phyloP scores from a whole-genome alignment of 1,140 invertebrate species.

The Lordiphosa collinella region DNA sequence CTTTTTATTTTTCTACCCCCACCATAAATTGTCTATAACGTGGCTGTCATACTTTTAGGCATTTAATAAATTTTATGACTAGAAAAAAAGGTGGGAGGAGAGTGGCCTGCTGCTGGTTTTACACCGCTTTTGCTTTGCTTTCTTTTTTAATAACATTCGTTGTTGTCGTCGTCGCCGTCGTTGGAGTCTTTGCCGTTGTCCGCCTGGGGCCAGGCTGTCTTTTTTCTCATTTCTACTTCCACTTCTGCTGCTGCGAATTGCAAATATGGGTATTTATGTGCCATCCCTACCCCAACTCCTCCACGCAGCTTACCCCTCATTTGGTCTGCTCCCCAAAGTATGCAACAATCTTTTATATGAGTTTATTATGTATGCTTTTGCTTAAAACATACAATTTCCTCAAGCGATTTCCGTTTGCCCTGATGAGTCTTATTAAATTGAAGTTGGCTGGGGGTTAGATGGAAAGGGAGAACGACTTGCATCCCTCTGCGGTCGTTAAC shows the following conservation, averaged over 20 bases:
- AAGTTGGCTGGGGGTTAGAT: background rate
- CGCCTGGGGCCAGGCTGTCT: conserved; percentile 55
- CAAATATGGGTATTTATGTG: conserved; percentile 71
- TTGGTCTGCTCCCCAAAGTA: conserved; percentile 18
- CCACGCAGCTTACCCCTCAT: background rate
- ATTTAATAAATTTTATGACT: conserved; percentile 77
- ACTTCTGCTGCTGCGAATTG: conserved; percentile 36
- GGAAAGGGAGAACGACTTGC: background rate
- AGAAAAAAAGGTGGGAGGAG: background rate
- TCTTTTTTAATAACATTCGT: conserved; percentile 66
- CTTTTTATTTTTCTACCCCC: conserved; percentile 10
- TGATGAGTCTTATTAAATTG: conserved; percentile 76
- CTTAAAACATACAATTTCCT: conserved; percentile 77
- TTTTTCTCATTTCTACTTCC: conserved; percentile 17
- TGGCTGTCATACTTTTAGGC: conserved; percentile 74
- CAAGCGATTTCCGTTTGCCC: conserved; percentile 75
- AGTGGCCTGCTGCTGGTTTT: conserved; percentile 19
- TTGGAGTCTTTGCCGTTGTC: conserved; percentile 42
- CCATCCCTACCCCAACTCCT: background rate
- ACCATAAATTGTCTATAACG: conserved; percentile 63
- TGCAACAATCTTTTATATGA: conserved; percentile 77
- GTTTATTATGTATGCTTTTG: conserved; percentile 77
- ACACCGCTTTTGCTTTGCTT: conserved; percentile 28
- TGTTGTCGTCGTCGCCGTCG: conserved; percentile 15
- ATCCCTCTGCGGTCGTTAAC: conserved; percentile 43